Evolutionary conservation across 2,113 vertebrate genomes (phyloP).

Genomic region (Pyxicephalus adspersus): DNA sequence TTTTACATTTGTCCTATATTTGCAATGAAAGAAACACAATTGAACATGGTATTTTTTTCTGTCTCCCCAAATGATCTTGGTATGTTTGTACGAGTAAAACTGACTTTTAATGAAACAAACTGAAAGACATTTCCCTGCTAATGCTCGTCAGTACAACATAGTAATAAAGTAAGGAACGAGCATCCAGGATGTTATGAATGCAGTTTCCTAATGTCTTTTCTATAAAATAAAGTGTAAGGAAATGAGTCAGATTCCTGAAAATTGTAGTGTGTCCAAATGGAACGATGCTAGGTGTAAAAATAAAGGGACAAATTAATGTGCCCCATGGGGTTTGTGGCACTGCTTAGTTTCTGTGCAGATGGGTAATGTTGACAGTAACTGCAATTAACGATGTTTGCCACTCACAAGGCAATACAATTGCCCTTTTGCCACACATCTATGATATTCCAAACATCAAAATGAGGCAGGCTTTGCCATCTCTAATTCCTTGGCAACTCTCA

Average conservation of each 20-base stretch:
- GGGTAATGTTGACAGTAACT: constrained; percentile 11
- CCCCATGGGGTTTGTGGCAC: constrained; percentile 16
- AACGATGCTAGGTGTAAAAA: constrained; percentile 36
- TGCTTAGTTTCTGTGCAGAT: neutral
- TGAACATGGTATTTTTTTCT: constrained; percentile 17
- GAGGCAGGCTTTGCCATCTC: neutral
- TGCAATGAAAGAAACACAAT: constrained; percentile 18
- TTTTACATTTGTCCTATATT: constrained; percentile 12
- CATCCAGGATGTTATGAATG: constrained; percentile 61
- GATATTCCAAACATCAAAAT: neutral
- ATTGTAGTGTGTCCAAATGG: constrained; percentile 59
- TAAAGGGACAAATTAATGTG: neutral
- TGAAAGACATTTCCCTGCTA: constrained; percentile 48
- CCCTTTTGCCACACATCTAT: neutral
- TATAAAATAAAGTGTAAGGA: constrained; percentile 67
- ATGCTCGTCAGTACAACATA: constrained; percentile 43
- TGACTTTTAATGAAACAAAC: constrained; percentile 26
- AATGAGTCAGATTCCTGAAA: constrained; percentile 81
- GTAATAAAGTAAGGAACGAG: constrained; percentile 52
- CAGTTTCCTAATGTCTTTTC: constrained; percentile 72
- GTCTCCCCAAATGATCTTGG: constrained; percentile 10
- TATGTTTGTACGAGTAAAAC: neutral
- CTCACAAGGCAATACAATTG: neutral
- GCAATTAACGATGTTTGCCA: neutral
- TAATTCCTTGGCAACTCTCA: too few species aligned